Conservation (phyloP, 2,888 invertebrate genomes). For the Coecobrya sp. region DNA sequence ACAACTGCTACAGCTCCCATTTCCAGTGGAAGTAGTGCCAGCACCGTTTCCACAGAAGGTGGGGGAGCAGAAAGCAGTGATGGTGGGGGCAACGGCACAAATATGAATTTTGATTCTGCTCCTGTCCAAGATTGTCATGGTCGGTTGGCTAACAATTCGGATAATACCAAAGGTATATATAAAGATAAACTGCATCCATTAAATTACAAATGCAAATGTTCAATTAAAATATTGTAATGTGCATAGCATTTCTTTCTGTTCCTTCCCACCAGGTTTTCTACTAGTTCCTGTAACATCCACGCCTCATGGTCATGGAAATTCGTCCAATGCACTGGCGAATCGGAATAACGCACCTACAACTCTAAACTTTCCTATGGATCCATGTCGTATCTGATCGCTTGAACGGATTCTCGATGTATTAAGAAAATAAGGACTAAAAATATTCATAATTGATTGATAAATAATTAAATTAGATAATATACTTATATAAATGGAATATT, state of each 20-base stretch:
- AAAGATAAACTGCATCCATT: not conserved
- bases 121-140: constrained; percentile 54
- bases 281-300: constrained; percentile 34
- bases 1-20: constrained; percentile 52
- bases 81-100: constrained; percentile 39
- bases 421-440: not conserved
- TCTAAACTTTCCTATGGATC: constrained; percentile 70
- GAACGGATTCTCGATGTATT: not conserved
- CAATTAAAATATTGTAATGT: not conserved
- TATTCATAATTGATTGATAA: not conserved
- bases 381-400: constrained; percentile 76
- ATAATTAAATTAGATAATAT: not conserved
- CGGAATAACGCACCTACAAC: constrained; percentile 38
- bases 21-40: constrained; percentile 74
- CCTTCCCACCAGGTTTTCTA: constrained; percentile 44
- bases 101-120: not conserved
- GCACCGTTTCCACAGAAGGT: constrained; percentile 60
- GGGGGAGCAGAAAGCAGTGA: constrained; percentile 56
- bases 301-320: constrained; percentile 60
- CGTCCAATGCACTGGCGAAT: constrained; percentile 30
- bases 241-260: not conserved
- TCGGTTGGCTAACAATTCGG: constrained; percentile 45
- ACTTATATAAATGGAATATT: too few species aligned
- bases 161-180: constrained; percentile 60
- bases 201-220: not conserved